Conservation (phyloP, 2,113 vertebrate genomes). For the Barbus barbus region DNA sequence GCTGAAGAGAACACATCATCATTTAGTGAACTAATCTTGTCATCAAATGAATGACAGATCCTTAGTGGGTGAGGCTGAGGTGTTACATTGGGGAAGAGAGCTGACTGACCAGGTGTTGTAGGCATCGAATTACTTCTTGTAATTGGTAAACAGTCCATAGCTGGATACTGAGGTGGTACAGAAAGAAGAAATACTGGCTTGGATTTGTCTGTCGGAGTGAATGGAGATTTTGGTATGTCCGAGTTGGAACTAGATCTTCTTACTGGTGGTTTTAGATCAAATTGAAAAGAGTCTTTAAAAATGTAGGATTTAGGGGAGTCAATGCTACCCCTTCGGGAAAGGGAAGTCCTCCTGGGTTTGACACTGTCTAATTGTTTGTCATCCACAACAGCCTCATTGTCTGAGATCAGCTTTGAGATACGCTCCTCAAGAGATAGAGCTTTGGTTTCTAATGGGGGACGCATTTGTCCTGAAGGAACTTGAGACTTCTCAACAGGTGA, state of each 20-base stretch:
- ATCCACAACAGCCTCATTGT: constrained; percentile 96
- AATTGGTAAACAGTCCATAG: constrained; percentile 95
- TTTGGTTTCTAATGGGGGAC: constrained; percentile 88
- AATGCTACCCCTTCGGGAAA: constrained; percentile 96
- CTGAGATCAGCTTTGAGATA: constrained; percentile 96
- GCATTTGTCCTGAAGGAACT: constrained; percentile 81
- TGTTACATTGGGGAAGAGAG: constrained; percentile 82
- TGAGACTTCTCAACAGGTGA: constrained; percentile 76
- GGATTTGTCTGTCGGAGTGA: constrained; percentile 95
- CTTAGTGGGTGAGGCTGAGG: constrained; percentile 85
- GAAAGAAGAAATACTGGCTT: constrained; percentile 96
- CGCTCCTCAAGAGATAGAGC: constrained; percentile 92
- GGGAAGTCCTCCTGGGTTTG: constrained; percentile 96
- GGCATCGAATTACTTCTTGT: constrained; percentile 99
- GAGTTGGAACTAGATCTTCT: constrained; percentile 96
- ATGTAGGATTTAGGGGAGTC: constrained; percentile 99
- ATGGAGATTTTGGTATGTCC: constrained; percentile 98
- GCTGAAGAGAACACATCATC: constrained; percentile 93
- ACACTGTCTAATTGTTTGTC: constrained; percentile 97
- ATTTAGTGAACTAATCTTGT: constrained; percentile 87
- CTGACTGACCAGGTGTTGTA: constrained; percentile 87
- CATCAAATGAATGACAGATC: constrained; percentile 96
- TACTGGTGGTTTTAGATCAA: constrained; percentile 94
- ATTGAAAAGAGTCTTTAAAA: constrained; percentile 99
- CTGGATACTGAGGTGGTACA: constrained; percentile 84